Percentiles rank a stretch among this genome's conserved stretches.
These are phyloP conservation scores for Rhinogobius similis DNA, from an alignment of 2,113 vertebrate genomes.

Conservation along the genomic window DNA sequence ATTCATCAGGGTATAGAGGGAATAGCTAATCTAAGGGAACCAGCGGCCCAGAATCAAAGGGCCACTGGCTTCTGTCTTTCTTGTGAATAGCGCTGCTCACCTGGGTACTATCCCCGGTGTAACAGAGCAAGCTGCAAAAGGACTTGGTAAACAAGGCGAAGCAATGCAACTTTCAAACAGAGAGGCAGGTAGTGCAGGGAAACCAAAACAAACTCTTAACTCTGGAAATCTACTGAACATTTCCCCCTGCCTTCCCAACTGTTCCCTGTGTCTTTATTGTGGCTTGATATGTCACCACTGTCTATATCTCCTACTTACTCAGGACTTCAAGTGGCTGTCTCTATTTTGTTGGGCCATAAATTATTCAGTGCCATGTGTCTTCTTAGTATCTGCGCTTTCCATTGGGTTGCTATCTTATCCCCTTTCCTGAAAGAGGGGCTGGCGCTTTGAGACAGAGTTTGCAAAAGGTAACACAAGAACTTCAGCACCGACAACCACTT, in stretches of 20 bases:
- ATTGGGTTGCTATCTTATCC: conserved; percentile 78
- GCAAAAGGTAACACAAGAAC: conserved; percentile 81
- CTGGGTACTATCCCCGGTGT: conserved; percentile 75
- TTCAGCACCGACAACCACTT: conserved; percentile 82
- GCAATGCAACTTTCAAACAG: conserved; percentile 78
- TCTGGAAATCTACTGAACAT: conserved; percentile 71
- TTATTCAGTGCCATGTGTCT: conserved; percentile 81
- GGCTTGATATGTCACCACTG: conserved; percentile 83
- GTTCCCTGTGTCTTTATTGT: conserved; percentile 80
- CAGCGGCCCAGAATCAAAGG: conserved; percentile 74
- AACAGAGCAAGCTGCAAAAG: conserved; percentile 71
- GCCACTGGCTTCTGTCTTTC: conserved; percentile 72
- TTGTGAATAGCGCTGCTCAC: conserved; percentile 64
- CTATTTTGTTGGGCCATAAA: conserved; percentile 81
- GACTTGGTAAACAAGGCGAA: conserved; percentile 82
- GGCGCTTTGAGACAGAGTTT: conserved; percentile 82
- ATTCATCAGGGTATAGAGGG: conserved; percentile 74
- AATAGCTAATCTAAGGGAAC: conserved; percentile 76
- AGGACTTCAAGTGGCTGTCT: conserved; percentile 82
- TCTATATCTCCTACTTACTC: conserved; percentile 81
- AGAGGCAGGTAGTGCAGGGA: conserved; percentile 72
- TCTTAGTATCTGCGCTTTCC: conserved; percentile 77
- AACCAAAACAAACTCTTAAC: conserved; percentile 81
- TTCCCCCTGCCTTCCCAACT: conserved; percentile 69
- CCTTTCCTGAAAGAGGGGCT: conserved; percentile 75